Evolutionary conservation across 2,888 invertebrate genomes (phyloP).

Genomic region (Acanthosoma haemorrhoidale): DNA sequence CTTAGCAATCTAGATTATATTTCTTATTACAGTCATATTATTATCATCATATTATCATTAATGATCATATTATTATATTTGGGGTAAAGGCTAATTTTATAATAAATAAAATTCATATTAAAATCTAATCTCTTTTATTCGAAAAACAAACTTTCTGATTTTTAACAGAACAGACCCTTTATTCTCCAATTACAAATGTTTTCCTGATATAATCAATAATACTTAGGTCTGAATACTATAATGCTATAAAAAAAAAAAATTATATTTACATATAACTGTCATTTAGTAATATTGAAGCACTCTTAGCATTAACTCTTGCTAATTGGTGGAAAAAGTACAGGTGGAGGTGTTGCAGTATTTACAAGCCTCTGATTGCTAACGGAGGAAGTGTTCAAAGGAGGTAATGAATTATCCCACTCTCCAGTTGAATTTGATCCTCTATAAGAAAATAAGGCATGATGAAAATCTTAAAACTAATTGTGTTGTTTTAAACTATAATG

Average conservation of each 20-base stretch:
- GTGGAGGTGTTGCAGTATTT: slow-evolving; percentile 33
- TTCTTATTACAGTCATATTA: too few species aligned
- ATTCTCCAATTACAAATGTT: too few species aligned
- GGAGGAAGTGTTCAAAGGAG: slow-evolving; percentile 21
- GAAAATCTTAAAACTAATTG: background rate
- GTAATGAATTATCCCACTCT: slow-evolving; percentile 25
- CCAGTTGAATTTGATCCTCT: slow-evolving; percentile 6
- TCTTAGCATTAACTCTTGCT: background rate
- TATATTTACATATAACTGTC: background rate
- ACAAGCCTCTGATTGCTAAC: slow-evolving; percentile 11
- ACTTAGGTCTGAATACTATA: too few species aligned
- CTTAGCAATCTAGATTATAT: too few species aligned
- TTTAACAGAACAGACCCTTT: too few species aligned
- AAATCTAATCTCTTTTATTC: too few species aligned
- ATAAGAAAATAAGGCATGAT: background rate
- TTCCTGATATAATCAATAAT: too few species aligned
- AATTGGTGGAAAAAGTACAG: slow-evolving; percentile 38
- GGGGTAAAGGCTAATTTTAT: too few species aligned
- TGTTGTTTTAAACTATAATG: background rate
- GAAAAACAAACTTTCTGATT: too few species aligned
- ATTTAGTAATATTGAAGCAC: background rate
- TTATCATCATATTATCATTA: too few species aligned
- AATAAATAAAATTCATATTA: too few species aligned
- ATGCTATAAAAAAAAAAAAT: background rate
- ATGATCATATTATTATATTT: too few species aligned